Evolutionary conservation across 1,140 invertebrate genomes (phyloP), one percentile per base, ranked within the genome.

Genomic region (Aethina tumida): DNA sequence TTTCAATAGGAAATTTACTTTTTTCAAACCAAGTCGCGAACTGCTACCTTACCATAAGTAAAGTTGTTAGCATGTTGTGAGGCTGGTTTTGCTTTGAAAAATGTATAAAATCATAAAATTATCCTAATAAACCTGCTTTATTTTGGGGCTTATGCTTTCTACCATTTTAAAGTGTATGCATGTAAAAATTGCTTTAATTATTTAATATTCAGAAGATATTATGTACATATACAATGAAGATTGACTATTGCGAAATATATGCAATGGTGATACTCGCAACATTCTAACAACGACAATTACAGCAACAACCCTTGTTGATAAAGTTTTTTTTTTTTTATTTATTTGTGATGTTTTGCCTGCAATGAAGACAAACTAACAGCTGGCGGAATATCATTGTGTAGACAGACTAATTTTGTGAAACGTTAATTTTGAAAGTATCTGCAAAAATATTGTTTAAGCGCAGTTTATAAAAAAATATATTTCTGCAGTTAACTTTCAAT

Each of bases 21-120:
- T n/a, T n/a, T n/a, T n/a, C n/a, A n/a, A n/a, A n/a, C n/a, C n/a
- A 30, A 43, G 34, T 37, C 35, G 51, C 48, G 43, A 61, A 59
- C 56, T 58, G 58, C 59, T 62, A 62, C 56, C 56, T 53, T 31
- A 44, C 40, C 22, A 39, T 39, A 24, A 14, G 14, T 25, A 14
- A 25, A 54, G 58, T 62, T 62, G 59, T 62, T 60, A 62, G 59
- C 59, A 62, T 60, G 59, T 62, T 62, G 59, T 62, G 59, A 62
- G 39, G 49, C 52, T 56, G 48, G 43, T 43, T 42, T 45, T 45
- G 42, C 43, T 44, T 52, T 35, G 17, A 34, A 15, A 13, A 16
- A 35, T 35, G 15, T 19, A n/a, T 34, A 19, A 17, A 25, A 26
- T 25, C 24, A 14, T 14, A 35, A 10, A 35, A 14, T 35, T 26